These are phyloP conservation scores for Oncopeltus fasciatus DNA, from an alignment of 1,140 invertebrate genomes.

Conservation along the genomic window DNA sequence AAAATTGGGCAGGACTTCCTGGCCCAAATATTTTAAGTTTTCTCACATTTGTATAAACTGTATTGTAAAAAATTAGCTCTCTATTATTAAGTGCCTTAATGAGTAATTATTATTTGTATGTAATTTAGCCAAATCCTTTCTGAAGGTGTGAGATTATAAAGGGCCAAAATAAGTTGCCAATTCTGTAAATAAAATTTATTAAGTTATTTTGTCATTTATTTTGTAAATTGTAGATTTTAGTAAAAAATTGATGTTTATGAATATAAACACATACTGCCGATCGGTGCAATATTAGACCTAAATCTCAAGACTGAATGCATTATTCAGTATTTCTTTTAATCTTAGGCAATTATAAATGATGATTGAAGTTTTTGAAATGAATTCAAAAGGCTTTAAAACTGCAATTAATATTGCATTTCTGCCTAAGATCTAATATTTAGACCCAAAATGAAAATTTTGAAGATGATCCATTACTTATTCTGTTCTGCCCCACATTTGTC, in stretches of 20 bases:
- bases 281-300: conserved; percentile 15
- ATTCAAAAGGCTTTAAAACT: too few relatives aligned
- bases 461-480: too few relatives aligned
- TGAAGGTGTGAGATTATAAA: conserved; percentile 2
- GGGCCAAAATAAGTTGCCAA: conserved; percentile 2
- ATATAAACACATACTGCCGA: conserved; percentile 14
- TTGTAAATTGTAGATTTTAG: conserved; percentile 12
- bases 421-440: too few relatives aligned
- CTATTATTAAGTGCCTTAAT: background rate
- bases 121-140: background rate
- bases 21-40: too few relatives aligned
- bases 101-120: background rate
- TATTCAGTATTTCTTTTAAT: conserved; percentile 16
- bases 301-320: conserved; percentile 13
- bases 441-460: too few relatives aligned
- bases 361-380: too few relatives aligned
- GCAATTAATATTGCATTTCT: too few relatives aligned
- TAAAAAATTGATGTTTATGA: background rate
- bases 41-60: background rate
- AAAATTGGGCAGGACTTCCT: too few relatives aligned
- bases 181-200: conserved; percentile 7
- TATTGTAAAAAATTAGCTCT: background rate
- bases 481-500: too few relatives aligned
- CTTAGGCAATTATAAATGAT: too few relatives aligned
- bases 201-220: conserved; percentile 10